Percentiles rank a stretch among this genome's conserved stretches.
phyloP scores from a whole-genome alignment of 1,140 invertebrate genomes.

The Lepidurus packardi region DNA sequence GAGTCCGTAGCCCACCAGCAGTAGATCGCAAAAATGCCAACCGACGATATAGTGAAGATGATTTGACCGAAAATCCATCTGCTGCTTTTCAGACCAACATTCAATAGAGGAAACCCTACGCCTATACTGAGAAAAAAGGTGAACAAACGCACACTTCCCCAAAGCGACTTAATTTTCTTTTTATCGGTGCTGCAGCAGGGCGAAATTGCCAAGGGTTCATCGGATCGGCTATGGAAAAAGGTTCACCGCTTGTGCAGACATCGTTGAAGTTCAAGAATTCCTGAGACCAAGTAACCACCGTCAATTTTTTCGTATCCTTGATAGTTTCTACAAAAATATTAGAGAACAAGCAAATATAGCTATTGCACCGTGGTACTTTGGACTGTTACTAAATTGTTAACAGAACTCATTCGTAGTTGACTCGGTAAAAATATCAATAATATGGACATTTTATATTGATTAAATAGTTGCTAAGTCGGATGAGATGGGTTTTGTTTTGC shows the following conservation, averaged over 20 bases:
- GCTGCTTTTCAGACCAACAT: not conserved
- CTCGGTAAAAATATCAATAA: too few species aligned
- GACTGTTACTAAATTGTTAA: too few species aligned
- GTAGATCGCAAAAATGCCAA: not conserved
- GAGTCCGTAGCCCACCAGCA: not conserved
- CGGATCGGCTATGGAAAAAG: not conserved
- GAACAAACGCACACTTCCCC: not conserved
- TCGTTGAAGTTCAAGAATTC: too few species aligned
- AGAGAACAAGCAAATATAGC: too few species aligned
- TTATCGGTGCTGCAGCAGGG: not conserved
- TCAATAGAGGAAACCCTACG: not conserved
- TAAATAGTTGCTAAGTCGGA: too few species aligned
- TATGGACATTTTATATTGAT: too few species aligned
- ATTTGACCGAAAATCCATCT: not conserved
- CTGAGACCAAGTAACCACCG: too few species aligned
- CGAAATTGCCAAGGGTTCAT: not conserved
- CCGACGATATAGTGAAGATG: not conserved
- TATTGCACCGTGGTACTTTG: too few species aligned
- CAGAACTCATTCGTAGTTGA: too few species aligned
- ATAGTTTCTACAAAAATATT: too few species aligned
- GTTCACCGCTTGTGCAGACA: not conserved
- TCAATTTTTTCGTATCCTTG: too few species aligned
- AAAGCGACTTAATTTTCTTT: not conserved
- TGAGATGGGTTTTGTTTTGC: too few species aligned
- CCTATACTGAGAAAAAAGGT: not conserved